A percentile compares a stretch with the other conserved stretches of the same genome.
phyloP scores from a whole-genome alignment of 2,797 vertebrate genomes.

The Sciurus carolinensis region DNA sequence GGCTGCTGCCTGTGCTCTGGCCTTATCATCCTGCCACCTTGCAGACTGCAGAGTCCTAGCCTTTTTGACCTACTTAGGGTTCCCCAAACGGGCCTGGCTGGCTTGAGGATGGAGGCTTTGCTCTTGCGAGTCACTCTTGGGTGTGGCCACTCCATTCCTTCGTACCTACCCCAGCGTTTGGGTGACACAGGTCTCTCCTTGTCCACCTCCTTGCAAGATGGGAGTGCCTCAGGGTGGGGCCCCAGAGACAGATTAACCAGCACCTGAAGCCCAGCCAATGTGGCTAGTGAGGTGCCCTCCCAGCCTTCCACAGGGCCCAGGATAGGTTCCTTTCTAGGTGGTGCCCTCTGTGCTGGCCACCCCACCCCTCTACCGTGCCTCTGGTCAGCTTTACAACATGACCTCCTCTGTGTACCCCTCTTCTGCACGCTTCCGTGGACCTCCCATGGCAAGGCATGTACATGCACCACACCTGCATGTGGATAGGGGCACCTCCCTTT shows the following conservation, averaged over 20 bases:
- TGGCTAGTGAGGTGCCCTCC: not conserved
- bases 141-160: slow-evolving; percentile 47
- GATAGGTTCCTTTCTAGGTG: not conserved
- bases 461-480: not conserved
- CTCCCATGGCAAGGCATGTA: not conserved
- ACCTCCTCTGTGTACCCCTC: not conserved
- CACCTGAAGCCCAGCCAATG: not conserved
- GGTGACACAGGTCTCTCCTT: slow-evolving; percentile 57
- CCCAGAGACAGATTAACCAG: not conserved
- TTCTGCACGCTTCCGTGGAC: not conserved
- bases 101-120: slow-evolving; percentile 39
- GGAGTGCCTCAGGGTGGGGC: slow-evolving; percentile 19
- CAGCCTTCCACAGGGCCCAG: not conserved
- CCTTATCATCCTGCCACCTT: not conserved
- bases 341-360: not conserved
- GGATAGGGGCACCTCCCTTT: not conserved
- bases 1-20: not conserved
- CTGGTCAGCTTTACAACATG: not conserved
- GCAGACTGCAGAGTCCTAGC: not conserved
- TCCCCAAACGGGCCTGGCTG: not conserved
- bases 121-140: slow-evolving; percentile 37
- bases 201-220: not conserved
- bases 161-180: slow-evolving; percentile 26
- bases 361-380: not conserved
- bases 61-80: slow-evolving; percentile 77